Conservation (phyloP, 1,140 invertebrate species). For the Saxidomus purpurata region DNA sequence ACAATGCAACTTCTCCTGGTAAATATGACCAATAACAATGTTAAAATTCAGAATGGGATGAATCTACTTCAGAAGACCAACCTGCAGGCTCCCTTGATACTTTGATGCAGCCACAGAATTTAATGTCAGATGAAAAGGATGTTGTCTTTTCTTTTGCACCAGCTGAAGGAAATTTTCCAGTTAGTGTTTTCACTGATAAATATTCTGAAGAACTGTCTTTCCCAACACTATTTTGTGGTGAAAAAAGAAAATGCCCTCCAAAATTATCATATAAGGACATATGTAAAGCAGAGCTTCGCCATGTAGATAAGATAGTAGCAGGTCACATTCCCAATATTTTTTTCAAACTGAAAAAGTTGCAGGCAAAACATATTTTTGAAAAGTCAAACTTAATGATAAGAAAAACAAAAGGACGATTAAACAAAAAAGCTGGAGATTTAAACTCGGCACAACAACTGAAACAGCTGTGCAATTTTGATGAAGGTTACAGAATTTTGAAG, state of each 20-base stretch:
- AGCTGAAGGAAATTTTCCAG: slow-evolving; percentile 58
- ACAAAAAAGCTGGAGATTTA: slow-evolving; percentile 19
- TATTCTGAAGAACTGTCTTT: slow-evolving; percentile 61
- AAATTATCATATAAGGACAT: not conserved
- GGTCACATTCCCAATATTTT: slow-evolving; percentile 52
- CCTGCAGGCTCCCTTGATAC: slow-evolving; percentile 38
- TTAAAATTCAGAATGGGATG: slow-evolving; percentile 54
- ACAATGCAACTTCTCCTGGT: no score
- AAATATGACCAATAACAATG: not conserved
- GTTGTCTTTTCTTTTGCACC: slow-evolving; percentile 47
- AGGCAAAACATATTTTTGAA: slow-evolving; percentile 47
- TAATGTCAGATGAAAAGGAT: not conserved
- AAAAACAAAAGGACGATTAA: slow-evolving; percentile 19
- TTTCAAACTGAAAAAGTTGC: slow-evolving; percentile 29
- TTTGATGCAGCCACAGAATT: slow-evolving; percentile 18
- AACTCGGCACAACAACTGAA: slow-evolving; percentile 1
- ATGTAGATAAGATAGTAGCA: slow-evolving; percentile 36
- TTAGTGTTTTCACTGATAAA: slow-evolving; percentile 52
- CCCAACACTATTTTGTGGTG: slow-evolving; percentile 50
- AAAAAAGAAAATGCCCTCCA: not conserved
- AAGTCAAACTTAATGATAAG: slow-evolving; percentile 24
- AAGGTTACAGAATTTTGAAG: slow-evolving; percentile 57
- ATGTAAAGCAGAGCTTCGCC: slow-evolving; percentile 9
- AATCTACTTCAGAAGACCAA: not conserved
- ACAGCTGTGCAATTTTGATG: slow-evolving; percentile 33